Percentiles rank a stretch among this genome's conserved stretches.
These are phyloP conservation scores for Rousettus madagascariensis DNA, from an alignment of 2,797 vertebrate species.

Conservation along the genomic window DNA sequence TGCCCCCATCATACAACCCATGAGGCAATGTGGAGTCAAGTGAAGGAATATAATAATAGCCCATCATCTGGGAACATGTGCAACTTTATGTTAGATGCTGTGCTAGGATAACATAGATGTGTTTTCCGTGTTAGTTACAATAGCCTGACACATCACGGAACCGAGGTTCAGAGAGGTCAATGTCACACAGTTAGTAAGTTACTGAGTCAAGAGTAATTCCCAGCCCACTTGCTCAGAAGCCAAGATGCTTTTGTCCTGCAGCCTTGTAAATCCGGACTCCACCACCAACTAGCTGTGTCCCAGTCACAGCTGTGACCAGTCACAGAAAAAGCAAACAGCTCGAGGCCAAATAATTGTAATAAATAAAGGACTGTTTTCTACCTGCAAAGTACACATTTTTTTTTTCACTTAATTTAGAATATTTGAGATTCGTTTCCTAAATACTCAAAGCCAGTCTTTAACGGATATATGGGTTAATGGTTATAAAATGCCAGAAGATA, in stretches of 20 bases:
- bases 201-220: not conserved
- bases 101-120: not conserved
- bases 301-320: constrained; percentile 6
- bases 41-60: not conserved
- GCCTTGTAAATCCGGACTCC: not conserved
- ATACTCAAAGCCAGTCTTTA: not conserved
- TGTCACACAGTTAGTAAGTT: not conserved
- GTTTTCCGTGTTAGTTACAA: not conserved
- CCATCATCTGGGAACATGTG: not conserved
- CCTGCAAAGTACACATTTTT: not conserved
- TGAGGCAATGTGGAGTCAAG: not conserved
- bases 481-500: not conserved
- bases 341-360: not conserved
- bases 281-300: not conserved
- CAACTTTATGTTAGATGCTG: not conserved
- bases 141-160: not conserved
- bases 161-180: not conserved
- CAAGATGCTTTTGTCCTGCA: not conserved
- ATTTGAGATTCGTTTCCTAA: constrained; percentile 19
- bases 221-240: not conserved
- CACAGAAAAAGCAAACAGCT: constrained; percentile 1
- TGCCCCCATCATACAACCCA: not conserved
- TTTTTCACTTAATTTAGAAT: not conserved
- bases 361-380: too few species aligned
- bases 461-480: not conserved